phyloP scores from a whole-genome alignment of 2,797 vertebrate genomes.

The Acanthopagrus latus region DNA sequence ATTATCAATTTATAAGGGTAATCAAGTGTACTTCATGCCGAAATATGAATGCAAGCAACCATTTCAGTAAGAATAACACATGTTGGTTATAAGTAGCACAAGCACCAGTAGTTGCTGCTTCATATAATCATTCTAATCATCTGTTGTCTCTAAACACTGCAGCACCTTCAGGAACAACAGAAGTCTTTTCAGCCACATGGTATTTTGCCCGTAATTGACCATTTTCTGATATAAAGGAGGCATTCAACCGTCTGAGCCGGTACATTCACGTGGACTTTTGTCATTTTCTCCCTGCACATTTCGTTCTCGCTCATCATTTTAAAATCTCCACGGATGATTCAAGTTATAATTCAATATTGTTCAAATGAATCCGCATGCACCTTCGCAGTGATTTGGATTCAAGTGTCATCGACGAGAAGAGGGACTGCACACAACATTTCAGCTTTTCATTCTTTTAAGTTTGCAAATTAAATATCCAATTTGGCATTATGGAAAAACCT shows the following conservation, averaged over 20 bases:
- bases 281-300: neutral
- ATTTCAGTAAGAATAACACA: neutral
- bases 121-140: neutral
- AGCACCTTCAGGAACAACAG: neutral
- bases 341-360: neutral
- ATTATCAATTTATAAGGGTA: too few relatives aligned
- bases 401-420: neutral
- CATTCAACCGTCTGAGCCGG: neutral
- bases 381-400: neutral
- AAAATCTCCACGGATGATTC: neutral
- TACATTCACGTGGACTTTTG: neutral
- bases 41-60: neutral
- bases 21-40: too few relatives aligned
- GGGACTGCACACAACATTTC: neutral
- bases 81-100: neutral
- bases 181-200: too few relatives aligned
- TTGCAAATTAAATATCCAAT: slow-evolving; percentile 15
- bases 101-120: neutral
- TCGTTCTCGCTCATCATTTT: neutral
- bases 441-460: neutral
- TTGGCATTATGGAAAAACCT: slow-evolving; percentile 1
- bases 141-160: neutral
- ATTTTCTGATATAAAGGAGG: neutral
- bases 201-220: neutral
- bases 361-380: neutral